These are phyloP conservation scores for Limnephilus marmoratus DNA, from an alignment of 2,888 invertebrate genomes.

Conservation along the genomic window DNA sequence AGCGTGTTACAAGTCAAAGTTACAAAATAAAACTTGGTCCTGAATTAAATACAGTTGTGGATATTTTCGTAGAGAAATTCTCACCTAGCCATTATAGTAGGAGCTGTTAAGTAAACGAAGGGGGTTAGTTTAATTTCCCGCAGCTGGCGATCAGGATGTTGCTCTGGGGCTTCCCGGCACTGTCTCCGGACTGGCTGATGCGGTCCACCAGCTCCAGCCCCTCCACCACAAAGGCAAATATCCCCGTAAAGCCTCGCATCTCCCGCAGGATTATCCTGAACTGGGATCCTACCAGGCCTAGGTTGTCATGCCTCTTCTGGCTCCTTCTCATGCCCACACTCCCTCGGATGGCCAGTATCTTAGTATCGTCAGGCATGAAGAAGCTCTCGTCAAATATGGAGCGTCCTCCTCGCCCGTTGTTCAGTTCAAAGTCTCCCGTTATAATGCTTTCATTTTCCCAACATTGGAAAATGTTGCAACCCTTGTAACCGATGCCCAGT, in stretches of 20 bases:
- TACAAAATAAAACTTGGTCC: constrained; percentile 56
- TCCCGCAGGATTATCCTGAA: constrained; percentile 89
- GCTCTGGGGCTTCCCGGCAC: constrained; percentile 87
- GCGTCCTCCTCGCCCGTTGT: constrained; percentile 88
- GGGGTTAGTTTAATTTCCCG: constrained; percentile 81
- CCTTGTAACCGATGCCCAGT: constrained; percentile 86
- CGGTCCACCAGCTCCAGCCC: constrained; percentile 88
- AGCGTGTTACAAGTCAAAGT: constrained; percentile 40
- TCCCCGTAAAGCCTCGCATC: constrained; percentile 89
- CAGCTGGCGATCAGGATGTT: constrained; percentile 85
- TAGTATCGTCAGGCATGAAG: constrained; percentile 90
- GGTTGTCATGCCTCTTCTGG: constrained; percentile 87
- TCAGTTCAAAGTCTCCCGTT: constrained; percentile 88
- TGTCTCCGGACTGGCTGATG: constrained; percentile 86
- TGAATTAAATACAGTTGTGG: constrained; percentile 39
- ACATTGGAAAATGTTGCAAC: constrained; percentile 88
- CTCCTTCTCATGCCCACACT: constrained; percentile 90
- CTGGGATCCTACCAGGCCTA: constrained; percentile 90
- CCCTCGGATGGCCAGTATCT: constrained; percentile 85
- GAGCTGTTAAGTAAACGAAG: constrained; percentile 4
- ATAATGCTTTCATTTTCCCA: constrained; percentile 91
- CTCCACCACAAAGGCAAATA: constrained; percentile 88
- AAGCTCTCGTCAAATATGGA: constrained; percentile 86
- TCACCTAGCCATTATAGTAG: background rate
- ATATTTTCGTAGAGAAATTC: constrained; percentile 31